A percentile compares a stretch with the other conserved stretches of the same genome.
Conservation (phyloP, 2,797 vertebrate species). For the Pangasius larnaudii region DNA sequence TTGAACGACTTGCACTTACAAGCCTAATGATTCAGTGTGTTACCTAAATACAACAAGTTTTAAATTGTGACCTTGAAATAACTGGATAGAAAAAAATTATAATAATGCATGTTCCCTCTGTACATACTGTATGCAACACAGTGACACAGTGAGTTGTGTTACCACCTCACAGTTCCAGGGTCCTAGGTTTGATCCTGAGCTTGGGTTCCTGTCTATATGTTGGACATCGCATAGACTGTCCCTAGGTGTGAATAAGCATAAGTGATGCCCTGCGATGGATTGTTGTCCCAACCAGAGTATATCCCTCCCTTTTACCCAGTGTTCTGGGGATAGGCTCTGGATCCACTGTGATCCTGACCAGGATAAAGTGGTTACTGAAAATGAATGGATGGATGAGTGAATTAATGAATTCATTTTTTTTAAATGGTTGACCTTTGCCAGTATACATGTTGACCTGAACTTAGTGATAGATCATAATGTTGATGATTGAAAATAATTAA, state of each 20-base stretch:
- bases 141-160: too few species aligned
- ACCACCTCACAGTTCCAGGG: neutral
- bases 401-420: neutral
- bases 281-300: neutral
- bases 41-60: neutral
- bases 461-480: neutral
- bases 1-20: neutral
- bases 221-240: neutral
- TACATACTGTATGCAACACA: neutral
- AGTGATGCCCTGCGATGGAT: neutral
- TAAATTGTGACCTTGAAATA: neutral
- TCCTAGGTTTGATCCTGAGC: neutral
- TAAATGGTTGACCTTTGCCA: too few species aligned
- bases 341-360: neutral
- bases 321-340: neutral
- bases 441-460: neutral
- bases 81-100: neutral
- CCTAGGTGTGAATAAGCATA: neutral
- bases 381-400: neutral
- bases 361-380: neutral
- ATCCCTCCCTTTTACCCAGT: neutral
- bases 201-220: neutral
- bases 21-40: neutral
- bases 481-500: neutral
- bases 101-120: neutral